Evolutionary conservation across 1,140 invertebrate genomes (phyloP).

Genomic region (Neodiprion fabricii): DNA sequence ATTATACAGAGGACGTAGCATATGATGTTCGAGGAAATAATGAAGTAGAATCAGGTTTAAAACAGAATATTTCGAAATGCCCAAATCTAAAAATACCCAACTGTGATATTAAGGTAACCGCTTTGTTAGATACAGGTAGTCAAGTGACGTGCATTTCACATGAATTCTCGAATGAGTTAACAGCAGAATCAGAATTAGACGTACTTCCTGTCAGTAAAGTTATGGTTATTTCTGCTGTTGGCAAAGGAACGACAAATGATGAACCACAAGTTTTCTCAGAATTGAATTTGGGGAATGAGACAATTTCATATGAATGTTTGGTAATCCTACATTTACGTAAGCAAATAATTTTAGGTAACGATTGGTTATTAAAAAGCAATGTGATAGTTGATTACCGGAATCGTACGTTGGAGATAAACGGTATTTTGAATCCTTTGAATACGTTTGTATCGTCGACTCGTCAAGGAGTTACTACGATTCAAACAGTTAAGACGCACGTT

Average conservation of each 20-base stretch:
- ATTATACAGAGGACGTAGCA: constrained; percentile 21
- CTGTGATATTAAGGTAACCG: not conserved
- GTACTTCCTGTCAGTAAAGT: constrained; percentile 30
- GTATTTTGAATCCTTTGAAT: not conserved
- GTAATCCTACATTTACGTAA: constrained; percentile 9
- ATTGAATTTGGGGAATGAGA: too few species aligned
- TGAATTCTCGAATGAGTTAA: constrained; percentile 25
- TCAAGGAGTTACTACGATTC: not conserved
- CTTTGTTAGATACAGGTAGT: constrained; percentile 30
- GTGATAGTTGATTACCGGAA: constrained; percentile 26
- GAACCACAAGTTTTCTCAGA: too few species aligned
- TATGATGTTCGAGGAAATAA: constrained; percentile 15
- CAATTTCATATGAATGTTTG: too few species aligned
- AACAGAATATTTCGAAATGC: not conserved
- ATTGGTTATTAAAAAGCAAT: constrained; percentile 26
- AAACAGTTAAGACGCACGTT: not conserved
- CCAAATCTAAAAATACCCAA: constrained; percentile 17
- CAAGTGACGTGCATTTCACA: constrained; percentile 31
- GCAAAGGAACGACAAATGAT: constrained; percentile 7
- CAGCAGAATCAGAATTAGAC: not conserved
- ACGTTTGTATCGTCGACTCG: not conserved
- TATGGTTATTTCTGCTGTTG: constrained; percentile 21
- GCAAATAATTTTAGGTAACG: constrained; percentile 32
- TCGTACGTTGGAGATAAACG: not conserved
- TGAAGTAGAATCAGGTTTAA: not conserved